A percentile compares a stretch with the other conserved stretches of the same genome.
phyloP scores from a whole-genome alignment of 1,140 invertebrate genomes.

The Harlomillsia oculata region DNA sequence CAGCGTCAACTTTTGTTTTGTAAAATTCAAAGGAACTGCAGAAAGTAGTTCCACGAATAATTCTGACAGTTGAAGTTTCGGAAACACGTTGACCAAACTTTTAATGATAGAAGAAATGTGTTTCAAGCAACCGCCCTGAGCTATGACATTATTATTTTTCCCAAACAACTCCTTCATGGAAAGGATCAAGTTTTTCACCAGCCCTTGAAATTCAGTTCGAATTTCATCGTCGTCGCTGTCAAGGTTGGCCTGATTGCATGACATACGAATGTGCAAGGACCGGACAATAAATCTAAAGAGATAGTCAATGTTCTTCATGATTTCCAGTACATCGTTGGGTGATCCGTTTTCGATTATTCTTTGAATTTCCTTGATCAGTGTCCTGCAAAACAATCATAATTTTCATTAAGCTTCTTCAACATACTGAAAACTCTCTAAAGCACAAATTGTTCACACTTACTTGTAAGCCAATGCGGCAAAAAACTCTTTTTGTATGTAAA shows the following conservation, averaged over 20 bases:
- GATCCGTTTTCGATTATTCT: constrained; percentile 48
- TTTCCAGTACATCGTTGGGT: constrained; percentile 60
- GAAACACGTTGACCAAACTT: constrained; percentile 66
- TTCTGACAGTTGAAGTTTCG: constrained; percentile 7
- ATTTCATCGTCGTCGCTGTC: too few species aligned
- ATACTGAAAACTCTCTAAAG: too few species aligned
- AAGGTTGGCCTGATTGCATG: too few species aligned
- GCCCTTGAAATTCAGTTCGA: too few species aligned
- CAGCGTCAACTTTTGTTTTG: constrained; percentile 76
- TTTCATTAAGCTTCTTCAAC: too few species aligned
- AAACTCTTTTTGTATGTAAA: constrained; percentile 86
- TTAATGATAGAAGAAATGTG: constrained; percentile 72
- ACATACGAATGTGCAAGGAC: too few species aligned
- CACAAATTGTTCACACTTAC: too few species aligned
- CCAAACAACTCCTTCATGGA: too few species aligned
- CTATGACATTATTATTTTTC: too few species aligned
- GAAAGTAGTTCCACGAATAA: constrained; percentile 43
- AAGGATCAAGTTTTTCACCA: too few species aligned
- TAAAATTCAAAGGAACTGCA: constrained; percentile 60
- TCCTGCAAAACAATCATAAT: too few species aligned
- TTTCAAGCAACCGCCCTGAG: constrained; percentile 77
- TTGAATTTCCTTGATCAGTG: constrained; percentile 52
- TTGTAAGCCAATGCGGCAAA: constrained; percentile 83
- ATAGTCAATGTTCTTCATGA: constrained; percentile 81
- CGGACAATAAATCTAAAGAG: constrained; percentile 74